Base-by-base conservation (phyloP, 2,113 vertebrate genomes). In the Oreochromis spilurus region DNA sequence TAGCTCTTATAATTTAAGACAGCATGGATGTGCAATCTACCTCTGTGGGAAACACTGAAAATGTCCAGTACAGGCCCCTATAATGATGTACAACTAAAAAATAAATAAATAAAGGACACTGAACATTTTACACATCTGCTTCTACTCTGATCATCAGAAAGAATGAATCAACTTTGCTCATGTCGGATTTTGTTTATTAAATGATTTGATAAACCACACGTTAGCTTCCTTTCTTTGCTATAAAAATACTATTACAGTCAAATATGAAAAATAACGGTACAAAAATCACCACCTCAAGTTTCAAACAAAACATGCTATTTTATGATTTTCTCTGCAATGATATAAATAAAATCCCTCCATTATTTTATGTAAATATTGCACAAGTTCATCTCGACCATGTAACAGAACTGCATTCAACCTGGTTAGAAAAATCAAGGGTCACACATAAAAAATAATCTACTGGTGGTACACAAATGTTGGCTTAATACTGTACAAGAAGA, bases 321-420 rank as follows among this genome's bases (percentile, higher is more conserved):
- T 7, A 83, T 79, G 12, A 52, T 81, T 78, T 81, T 53, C 70
- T 87, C 84, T 90, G 84, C 79, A 84, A 16, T 87, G 14, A 85
- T 84, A 95, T 95, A 96, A 95, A 96, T 96, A 97, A 85, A 88
- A 91, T 78, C 86, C 81, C 85, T 92, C 93, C 54, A 24, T 91
- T 79, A 82, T 91, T 81, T 87, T 89, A 93, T 96, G 95, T 94
- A 96, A 97, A 96, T 96, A 95, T 97, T 96, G 96, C 96, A 97
- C 94, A 94, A 81, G 77, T 82, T 89, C 26, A 87, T 93, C 34
- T 90, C 79, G 83, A 90, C 62, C 88, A 53, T 85, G 36, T 89
- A 67, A 83, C 82, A 84, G 70, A 90, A 80, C 17, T 54, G 82
- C 81, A 43, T 77, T 82, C 26, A 50, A 84, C 16, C 16, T 24